These are phyloP conservation scores for Chiroxiphia lanceolata DNA, from an alignment of 2,797 vertebrate species.

Conservation along the genomic window DNA sequence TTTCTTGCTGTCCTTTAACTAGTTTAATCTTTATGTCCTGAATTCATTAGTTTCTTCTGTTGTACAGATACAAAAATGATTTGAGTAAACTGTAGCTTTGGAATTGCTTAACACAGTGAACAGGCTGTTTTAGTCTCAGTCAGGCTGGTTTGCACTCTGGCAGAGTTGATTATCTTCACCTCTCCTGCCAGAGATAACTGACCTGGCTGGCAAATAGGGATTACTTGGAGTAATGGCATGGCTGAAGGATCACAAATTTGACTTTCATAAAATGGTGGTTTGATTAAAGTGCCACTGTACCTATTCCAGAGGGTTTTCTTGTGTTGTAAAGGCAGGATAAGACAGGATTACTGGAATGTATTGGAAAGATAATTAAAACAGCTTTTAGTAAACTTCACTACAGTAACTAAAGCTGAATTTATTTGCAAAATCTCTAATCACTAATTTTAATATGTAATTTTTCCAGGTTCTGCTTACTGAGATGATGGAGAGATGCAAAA, in stretches of 20 bases:
- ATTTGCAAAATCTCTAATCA: not conserved
- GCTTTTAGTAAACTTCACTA: not conserved
- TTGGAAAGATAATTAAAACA: not conserved
- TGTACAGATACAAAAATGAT: not conserved
- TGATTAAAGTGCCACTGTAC: not conserved
- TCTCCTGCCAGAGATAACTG: slow-evolving; percentile 26
- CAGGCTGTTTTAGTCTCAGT: not conserved
- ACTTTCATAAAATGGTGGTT: not conserved
- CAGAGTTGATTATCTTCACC: not conserved
- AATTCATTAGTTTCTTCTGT: not conserved
- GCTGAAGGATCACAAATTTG: not conserved
- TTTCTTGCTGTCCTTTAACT: not conserved
- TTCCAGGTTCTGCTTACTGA: slow-evolving; percentile 88
- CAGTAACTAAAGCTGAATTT: not conserved
- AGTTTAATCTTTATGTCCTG: not conserved
- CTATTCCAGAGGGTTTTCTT: not conserved
- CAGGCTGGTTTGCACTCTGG: not conserved
- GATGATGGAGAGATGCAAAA: slow-evolving; percentile 98
- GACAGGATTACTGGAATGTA: not conserved
- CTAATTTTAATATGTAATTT: slow-evolving; percentile 2
- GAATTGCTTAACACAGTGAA: not conserved
- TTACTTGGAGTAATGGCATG: not conserved
- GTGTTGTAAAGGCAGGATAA: not conserved
- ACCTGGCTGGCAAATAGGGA: not conserved
- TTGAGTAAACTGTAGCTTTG: not conserved